A percentile compares a stretch with the other conserved stretches of the same genome.
Evolutionary conservation across 1,140 invertebrate genomes (phyloP).

Genomic region (Diorhabda sublineata): DNA sequence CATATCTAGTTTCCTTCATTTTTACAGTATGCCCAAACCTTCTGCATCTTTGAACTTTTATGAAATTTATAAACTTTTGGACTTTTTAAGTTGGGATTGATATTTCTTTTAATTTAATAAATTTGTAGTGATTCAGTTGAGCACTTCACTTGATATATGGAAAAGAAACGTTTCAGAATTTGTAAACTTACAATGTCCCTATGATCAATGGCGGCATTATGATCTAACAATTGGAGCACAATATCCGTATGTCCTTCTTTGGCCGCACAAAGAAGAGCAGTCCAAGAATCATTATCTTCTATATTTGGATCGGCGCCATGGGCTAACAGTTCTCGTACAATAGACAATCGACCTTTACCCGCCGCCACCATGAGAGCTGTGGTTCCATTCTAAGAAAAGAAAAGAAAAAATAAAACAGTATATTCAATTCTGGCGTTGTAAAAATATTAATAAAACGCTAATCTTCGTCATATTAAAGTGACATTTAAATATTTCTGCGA

Average conservation of each 20-base stretch:
- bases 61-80: too few relatives aligned
- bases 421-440: too few relatives aligned
- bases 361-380: slow-evolving; percentile 88
- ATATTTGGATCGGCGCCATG: slow-evolving; percentile 85
- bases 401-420: not conserved
- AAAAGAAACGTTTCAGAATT: not conserved
- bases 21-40: too few relatives aligned
- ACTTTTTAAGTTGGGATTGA: too few relatives aligned
- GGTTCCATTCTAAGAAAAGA: slow-evolving; percentile 70
- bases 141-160: not conserved
- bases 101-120: too few relatives aligned
- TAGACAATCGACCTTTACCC: slow-evolving; percentile 71
- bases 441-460: too few relatives aligned
- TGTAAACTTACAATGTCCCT: slow-evolving; percentile 75
- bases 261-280: slow-evolving; percentile 81
- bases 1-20: too few relatives aligned
- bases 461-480: too few relatives aligned
- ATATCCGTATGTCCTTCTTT: slow-evolving; percentile 85
- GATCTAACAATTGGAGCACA: slow-evolving; percentile 78
- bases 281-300: slow-evolving; percentile 94
- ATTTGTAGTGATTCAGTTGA: too few relatives aligned
- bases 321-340: slow-evolving; percentile 77
- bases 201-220: slow-evolving; percentile 83
- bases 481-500: too few relatives aligned
- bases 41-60: too few relatives aligned